Conservation (phyloP, 2,113 vertebrate genomes). For the Hippocampus comes region DNA sequence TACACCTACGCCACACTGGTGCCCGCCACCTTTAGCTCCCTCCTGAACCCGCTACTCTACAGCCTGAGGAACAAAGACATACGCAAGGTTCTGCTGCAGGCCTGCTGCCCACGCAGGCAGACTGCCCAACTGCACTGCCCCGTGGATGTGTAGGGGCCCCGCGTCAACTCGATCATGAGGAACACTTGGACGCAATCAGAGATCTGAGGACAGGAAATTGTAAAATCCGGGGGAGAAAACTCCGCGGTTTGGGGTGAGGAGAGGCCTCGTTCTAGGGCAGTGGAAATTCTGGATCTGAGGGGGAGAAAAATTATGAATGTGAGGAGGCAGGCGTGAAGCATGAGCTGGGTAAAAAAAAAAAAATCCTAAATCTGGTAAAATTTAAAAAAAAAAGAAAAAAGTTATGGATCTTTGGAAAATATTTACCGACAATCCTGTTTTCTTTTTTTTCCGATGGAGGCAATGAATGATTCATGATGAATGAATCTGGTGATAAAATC, state of each 20-base stretch:
- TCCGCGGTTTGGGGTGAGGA: too few species aligned
- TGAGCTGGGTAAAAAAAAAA: neutral
- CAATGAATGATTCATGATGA: too few species aligned
- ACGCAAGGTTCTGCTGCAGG: conserved; percentile 83
- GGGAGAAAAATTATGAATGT: too few species aligned
- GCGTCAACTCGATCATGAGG: neutral
- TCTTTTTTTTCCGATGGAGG: too few species aligned
- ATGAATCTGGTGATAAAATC: too few species aligned
- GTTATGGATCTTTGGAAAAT: too few species aligned
- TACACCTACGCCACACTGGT: conserved; percentile 87
- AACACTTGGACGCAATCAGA: neutral
- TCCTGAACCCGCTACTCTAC: conserved; percentile 92
- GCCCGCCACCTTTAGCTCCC: conserved; percentile 86
- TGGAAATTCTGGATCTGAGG: too few species aligned
- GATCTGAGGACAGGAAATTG: neutral
- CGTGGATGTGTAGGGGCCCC: conserved; percentile 82
- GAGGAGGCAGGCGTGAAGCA: too few species aligned
- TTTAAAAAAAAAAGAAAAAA: neutral
- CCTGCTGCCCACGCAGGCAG: conserved; percentile 77
- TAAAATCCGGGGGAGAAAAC: neutral
- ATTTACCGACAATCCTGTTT: too few species aligned
- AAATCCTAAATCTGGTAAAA: neutral
- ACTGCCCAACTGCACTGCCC: conserved; percentile 78
- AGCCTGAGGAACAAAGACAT: conserved; percentile 92
- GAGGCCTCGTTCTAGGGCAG: too few species aligned